A percentile compares a stretch with the other conserved stretches of the same genome.
Conservation (phyloP, 2,888 invertebrate genomes). For the Drosophila neotestacea region DNA sequence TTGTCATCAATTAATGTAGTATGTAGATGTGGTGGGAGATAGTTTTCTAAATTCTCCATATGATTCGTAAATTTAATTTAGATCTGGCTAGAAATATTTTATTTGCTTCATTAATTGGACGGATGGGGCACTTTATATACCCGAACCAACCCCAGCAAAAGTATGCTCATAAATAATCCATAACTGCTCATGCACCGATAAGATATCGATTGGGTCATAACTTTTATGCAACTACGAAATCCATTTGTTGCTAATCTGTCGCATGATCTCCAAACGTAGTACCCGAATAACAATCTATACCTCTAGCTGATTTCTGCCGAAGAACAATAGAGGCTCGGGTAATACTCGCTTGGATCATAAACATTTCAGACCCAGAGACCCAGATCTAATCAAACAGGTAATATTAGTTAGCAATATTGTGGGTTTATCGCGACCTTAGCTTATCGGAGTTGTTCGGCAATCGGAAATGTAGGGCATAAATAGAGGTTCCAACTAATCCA, state of each 20-base stretch:
- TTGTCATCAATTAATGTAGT: not conserved
- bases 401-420: slow-evolving; percentile 29
- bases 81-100: not conserved
- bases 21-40: too few species aligned
- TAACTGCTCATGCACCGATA: slow-evolving; percentile 27
- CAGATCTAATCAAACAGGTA: slow-evolving; percentile 53
- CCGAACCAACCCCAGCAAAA: slow-evolving; percentile 14
- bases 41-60: too few species aligned
- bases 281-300: slow-evolving; percentile 40
- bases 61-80: not conserved
- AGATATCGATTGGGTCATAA: slow-evolving; percentile 45
- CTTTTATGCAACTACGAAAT: slow-evolving; percentile 47
- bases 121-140: not conserved
- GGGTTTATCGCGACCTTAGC: slow-evolving; percentile 52
- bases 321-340: not conserved
- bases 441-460: slow-evolving; percentile 20
- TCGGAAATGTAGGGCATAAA: slow-evolving; percentile 46
- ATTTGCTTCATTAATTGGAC: not conserved
- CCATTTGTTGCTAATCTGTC: slow-evolving; percentile 51
- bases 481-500: slow-evolving; percentile 55
- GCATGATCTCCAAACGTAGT: slow-evolving; percentile 56
- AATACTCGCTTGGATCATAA: slow-evolving; percentile 41
- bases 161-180: slow-evolving; percentile 46
- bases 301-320: not conserved
- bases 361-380: slow-evolving; percentile 15